Conservation (phyloP, 2,888 invertebrate genomes). For the Dicranocentrus wangi region DNA sequence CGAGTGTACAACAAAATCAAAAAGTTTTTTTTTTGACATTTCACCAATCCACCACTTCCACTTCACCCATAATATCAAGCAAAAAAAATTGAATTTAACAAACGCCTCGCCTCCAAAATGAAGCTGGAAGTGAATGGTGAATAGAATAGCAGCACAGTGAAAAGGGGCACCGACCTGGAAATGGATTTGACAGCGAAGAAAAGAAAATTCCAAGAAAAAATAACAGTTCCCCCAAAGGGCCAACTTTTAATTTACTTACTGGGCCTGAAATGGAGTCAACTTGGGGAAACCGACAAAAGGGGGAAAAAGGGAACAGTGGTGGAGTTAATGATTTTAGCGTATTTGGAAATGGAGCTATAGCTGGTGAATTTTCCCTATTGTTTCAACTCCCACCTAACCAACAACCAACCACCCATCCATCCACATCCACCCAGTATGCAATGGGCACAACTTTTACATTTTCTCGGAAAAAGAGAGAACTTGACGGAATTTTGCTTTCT, state of each 20-base stretch:
- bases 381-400: background rate
- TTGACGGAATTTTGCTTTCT: background rate
- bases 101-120: too few relatives aligned
- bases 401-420: background rate
- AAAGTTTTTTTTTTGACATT: too few relatives aligned
- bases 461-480: background rate
- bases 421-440: background rate
- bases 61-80: too few relatives aligned
- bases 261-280: background rate
- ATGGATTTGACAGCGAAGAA: constrained; percentile 8
- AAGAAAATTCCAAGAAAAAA: constrained; percentile 9
- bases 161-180: constrained; percentile 13
- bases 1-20: too few relatives aligned
- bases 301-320: background rate
- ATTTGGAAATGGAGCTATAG: constrained; percentile 19
- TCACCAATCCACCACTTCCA: too few relatives aligned
- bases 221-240: background rate
- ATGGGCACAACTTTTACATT: too few relatives aligned
- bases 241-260: constrained; percentile 54
- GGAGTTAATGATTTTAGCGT: constrained; percentile 28
- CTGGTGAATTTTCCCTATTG: background rate
- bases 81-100: too few relatives aligned
- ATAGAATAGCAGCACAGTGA: too few relatives aligned
- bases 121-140: too few relatives aligned
- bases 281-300: constrained; percentile 10